Conservation (phyloP, 2,113 vertebrate species). For the Nothobranchius kuhntae region DNA sequence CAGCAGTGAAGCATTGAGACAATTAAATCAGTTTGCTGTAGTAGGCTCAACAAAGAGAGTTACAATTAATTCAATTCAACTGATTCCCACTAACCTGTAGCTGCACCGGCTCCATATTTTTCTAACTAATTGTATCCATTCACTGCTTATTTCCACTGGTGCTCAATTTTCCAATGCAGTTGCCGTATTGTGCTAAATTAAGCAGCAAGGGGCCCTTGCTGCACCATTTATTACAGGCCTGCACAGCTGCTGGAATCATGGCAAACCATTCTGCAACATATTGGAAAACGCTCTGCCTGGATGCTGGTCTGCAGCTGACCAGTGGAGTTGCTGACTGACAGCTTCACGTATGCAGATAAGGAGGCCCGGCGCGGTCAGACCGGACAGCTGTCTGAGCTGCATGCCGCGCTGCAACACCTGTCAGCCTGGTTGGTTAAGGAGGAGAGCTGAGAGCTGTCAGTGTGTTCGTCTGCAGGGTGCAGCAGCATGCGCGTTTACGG, state of each 20-base stretch:
- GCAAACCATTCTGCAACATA: constrained; percentile 10
- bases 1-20: constrained; percentile 37
- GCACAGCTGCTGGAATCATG: constrained; percentile 10
- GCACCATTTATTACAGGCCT: constrained; percentile 25
- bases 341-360: constrained; percentile 53
- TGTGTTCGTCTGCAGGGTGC: neutral
- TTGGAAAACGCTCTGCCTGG: constrained; percentile 13
- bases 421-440: constrained; percentile 34
- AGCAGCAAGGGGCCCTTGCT: constrained; percentile 15
- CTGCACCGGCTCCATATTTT: constrained; percentile 23
- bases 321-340: constrained; percentile 43
- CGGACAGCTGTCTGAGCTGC: constrained; percentile 43
- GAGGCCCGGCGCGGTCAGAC: constrained; percentile 47
- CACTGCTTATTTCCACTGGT: neutral
- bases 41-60: constrained; percentile 29
- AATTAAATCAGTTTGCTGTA: constrained; percentile 42
- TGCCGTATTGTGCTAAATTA: constrained; percentile 24
- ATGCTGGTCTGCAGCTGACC: constrained; percentile 22
- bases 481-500: constrained; percentile 16
- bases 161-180: constrained; percentile 20
- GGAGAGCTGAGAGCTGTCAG: constrained; percentile 33
- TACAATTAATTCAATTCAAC: constrained; percentile 22
- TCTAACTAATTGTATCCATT: constrained; percentile 32
- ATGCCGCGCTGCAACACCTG: constrained; percentile 50
- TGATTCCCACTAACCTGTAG: constrained; percentile 32